Base-by-base conservation (phyloP, 1,140 invertebrate genomes). In the Polyergus mexicanus region DNA sequence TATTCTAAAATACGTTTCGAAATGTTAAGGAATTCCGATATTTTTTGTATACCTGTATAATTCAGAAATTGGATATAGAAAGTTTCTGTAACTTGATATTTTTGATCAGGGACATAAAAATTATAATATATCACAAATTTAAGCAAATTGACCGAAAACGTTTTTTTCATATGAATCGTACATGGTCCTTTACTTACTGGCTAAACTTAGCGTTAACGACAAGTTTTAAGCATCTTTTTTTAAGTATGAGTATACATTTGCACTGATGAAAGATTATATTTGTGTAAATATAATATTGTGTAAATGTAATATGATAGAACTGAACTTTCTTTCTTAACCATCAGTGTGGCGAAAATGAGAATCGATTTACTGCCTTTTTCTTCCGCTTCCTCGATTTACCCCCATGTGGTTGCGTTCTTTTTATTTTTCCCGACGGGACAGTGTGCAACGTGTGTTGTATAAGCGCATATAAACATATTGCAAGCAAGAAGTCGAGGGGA, bases 401-500 rank as follows among this genome's bases (percentile, higher is more conserved):
- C 19, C 16, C 47, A 0, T 19, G 16, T n/a, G 51, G 32, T 54
- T 87, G 19, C 16, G 44, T 41, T 10, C n/a, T 38, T 47, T 72
- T 51, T 44, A 56, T 69, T 71, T 56, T 2, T 25, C 11, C 65
- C 32, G 65, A 32, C 16, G 7, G 35, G n/a, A 44, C 28, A n/a
- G 10, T 8, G 19, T 13, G 51, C 11, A 44, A 35, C 47, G 22
- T 32, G 13, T 72, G 22, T 60, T 72, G 35, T 44, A 51, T 51
- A 66, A 74, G n/a, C 16, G 41, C 80, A 51, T 11, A 28, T 58
- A 51, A 1, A 11, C 10, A 47, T 25, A 60, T 72, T 75, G 63
- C 47, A 69, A 88, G 86, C 78, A 77, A 87, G 78, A 90, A 90
- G 56, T 92, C 85, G 62, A 92, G 88, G 89, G 84, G 72, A 88